These are phyloP conservation scores for Tachina lurida DNA, from an alignment of 2,888 invertebrate genomes.

Conservation along the genomic window DNA sequence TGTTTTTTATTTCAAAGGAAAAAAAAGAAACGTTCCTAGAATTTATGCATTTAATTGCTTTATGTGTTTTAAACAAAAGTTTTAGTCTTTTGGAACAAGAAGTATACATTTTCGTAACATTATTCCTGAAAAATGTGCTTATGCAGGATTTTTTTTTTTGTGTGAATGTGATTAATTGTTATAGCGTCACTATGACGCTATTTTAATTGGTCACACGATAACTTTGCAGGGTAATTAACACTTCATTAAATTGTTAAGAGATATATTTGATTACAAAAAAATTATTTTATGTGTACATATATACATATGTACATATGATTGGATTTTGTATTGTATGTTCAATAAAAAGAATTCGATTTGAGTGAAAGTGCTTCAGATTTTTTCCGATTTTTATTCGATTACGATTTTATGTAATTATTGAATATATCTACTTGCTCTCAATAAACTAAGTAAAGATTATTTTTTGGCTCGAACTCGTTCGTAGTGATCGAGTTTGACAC, in stretches of 20 bases:
- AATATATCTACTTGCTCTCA: no score
- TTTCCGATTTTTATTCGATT: no score
- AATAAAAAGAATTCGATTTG: no score
- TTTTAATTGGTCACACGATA: constrained; percentile 64
- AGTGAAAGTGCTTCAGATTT: no score
- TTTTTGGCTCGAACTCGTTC: no score
- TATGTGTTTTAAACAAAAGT: constrained; percentile 21
- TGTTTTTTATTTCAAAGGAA: not conserved
- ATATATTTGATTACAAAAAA: not conserved
- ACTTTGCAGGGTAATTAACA: constrained; percentile 26
- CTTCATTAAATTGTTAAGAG: not conserved
- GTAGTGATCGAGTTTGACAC: no score
- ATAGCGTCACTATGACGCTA: constrained; percentile 78
- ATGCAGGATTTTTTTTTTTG: constrained; percentile 69
- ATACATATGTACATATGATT: no score
- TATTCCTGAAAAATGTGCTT: constrained; percentile 77
- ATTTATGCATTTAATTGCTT: constrained; percentile 31
- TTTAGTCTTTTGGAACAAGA: constrained; percentile 23
- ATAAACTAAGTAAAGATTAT: no score
- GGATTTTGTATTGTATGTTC: no score
- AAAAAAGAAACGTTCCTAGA: constrained; percentile 41
- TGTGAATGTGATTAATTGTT: constrained; percentile 24
- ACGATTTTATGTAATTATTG: no score
- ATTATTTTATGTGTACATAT: no score
- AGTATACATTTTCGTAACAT: constrained; percentile 68